Evolutionary conservation across 2,888 invertebrate species (phyloP), one percentile per base, ranked within the genome.

Genomic region (Crematogaster levior): DNA sequence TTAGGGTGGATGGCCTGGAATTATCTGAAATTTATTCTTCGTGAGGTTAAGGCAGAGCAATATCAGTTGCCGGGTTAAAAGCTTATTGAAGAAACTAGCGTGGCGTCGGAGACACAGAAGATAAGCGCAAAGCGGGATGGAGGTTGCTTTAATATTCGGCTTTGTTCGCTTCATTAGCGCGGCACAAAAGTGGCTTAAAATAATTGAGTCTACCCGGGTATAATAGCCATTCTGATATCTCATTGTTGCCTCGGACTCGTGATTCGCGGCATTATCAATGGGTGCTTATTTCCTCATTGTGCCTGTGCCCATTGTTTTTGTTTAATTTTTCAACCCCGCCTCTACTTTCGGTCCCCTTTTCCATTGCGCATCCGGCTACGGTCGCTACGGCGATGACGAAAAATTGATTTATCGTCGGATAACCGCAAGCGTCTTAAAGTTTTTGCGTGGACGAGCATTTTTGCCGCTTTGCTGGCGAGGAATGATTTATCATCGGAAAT

Each of bases 131-230:
- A 83, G 58, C 80, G 72, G 2, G 82, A 81, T 72, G 81, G 77
- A 82, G 86, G 82, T 58, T 81, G 89, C 88, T 91, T 92, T 91
- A 91, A 92, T 93, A 92, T 93, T 91, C 91, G 84, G 87, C 89
- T 93, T 93, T 93, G 91, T 92, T 89, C 91, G 90, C 87, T 92
- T 94, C 93, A 94, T 93, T 94, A 93, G 93, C 90, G 92, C 81
- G 83, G 90, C 91, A 93, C 93, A 94, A 93, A 93, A 93, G 93
- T 93, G 90, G 92, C 92, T 93, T 93, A 91, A 92, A 92, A 93
- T 93, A 93, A 93, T 93, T 93, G 91, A 93, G 93, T 93, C 93
- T 92, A 89, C 91, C 88, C 88, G 91, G 81, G 91, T 87, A 93
- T 93, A 92, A 92, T 91, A 84, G 92, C 91, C 86, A 93, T 93